Conservation (phyloP, 2,888 invertebrate genomes). For the Caenorhabditis virilis region DNA sequence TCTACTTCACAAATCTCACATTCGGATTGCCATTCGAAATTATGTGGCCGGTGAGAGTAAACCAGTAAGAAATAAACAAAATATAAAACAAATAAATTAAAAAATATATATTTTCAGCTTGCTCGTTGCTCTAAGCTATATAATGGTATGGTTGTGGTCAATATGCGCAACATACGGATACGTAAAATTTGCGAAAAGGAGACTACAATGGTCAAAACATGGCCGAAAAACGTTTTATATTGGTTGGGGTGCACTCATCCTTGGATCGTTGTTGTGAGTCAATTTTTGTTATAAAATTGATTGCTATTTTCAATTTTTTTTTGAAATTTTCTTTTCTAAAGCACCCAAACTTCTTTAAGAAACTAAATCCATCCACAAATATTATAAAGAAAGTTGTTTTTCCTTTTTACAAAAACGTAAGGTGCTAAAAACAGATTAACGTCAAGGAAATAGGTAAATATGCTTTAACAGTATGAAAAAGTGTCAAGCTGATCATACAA, state of each 20-base stretch:
- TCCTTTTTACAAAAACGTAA: no score
- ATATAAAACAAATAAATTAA: background rate
- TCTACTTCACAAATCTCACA: slow-evolving; percentile 25
- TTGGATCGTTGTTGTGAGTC: slow-evolving; percentile 1
- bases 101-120: slow-evolving; percentile 17
- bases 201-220: slow-evolving; percentile 19
- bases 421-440: no score
- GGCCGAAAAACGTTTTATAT: slow-evolving; percentile 30
- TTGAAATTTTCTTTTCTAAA: no score
- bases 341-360: no score
- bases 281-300: no score
- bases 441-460: no score
- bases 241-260: slow-evolving; percentile 17
- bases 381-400: background rate
- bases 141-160: slow-evolving; percentile 23
- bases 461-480: no score
- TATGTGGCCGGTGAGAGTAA: slow-evolving; percentile 31
- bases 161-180: slow-evolving; percentile 24
- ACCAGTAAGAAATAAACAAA: slow-evolving; percentile 18
- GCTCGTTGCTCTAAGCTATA: slow-evolving; percentile 23
- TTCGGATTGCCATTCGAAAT: slow-evolving; percentile 32
- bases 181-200: slow-evolving; percentile 12
- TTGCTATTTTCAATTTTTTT: no score
- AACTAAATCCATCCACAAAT: no score
- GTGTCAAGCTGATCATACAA: no score